Evolutionary conservation across 2,797 vertebrate species (phyloP).

Genomic region (Podargus strigoides): DNA sequence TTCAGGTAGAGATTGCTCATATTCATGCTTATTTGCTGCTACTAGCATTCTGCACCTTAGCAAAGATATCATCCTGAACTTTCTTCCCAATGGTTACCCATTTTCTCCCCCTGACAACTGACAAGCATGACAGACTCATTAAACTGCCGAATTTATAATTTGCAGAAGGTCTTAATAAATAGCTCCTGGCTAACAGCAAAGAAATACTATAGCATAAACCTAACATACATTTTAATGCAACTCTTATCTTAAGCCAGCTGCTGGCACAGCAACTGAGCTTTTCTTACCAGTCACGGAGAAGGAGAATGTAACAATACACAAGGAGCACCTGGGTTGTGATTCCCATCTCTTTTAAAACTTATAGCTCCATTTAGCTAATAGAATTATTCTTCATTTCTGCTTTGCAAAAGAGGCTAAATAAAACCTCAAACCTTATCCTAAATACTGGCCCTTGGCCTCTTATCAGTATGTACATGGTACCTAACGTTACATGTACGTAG

Average conservation of each 20-base stretch:
- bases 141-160: slow-evolving; percentile 60
- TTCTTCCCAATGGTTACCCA: slow-evolving; percentile 50
- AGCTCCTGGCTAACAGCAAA: slow-evolving; percentile 42
- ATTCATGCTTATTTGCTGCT: slow-evolving; percentile 32
- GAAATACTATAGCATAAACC: slow-evolving; percentile 21
- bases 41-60: slow-evolving; percentile 60
- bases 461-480: not conserved
- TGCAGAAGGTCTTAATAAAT: slow-evolving; percentile 29
- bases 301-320: not conserved
- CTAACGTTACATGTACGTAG: accelerated
- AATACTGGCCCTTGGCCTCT: not conserved
- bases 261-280: not conserved
- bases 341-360: not conserved
- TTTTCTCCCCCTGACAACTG: slow-evolving; percentile 66
- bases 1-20: not conserved
- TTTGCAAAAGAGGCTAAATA: not conserved
- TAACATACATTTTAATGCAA: slow-evolving; percentile 52
- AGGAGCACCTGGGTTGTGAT: not conserved
- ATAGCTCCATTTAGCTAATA: not conserved
- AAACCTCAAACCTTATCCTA: not conserved
- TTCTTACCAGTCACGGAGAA: not conserved
- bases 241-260: slow-evolving; percentile 47
- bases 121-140: slow-evolving; percentile 67
- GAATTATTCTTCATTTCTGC: not conserved
- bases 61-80: slow-evolving; percentile 68